These are phyloP conservation scores for Bubo bubo DNA, from an alignment of 2,113 vertebrate genomes.

Conservation along the genomic window DNA sequence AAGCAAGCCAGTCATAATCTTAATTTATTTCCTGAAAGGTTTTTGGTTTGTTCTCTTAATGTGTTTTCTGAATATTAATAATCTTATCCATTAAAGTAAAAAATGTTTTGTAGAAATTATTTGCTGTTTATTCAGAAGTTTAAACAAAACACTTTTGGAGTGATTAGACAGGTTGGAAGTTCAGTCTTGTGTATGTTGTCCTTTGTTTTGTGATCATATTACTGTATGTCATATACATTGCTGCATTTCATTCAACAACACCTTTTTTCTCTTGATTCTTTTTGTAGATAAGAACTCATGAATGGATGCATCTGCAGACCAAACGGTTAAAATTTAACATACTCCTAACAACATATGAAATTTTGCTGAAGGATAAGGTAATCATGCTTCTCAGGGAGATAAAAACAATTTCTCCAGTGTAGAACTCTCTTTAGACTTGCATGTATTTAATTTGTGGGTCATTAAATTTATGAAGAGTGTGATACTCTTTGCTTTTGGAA, in stretches of 20 bases:
- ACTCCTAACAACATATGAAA: constrained; percentile 95
- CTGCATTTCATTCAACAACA: neutral
- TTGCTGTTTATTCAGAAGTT: neutral
- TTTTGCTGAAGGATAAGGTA: constrained; percentile 98
- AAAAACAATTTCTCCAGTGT: neutral
- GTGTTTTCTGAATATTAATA: neutral
- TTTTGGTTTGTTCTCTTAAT: neutral
- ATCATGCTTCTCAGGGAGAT: neutral
- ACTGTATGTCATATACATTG: neutral
- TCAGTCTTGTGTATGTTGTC: neutral
- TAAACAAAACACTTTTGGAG: neutral
- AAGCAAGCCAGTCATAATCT: neutral
- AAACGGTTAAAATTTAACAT: constrained; percentile 97
- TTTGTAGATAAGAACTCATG: constrained; percentile 93
- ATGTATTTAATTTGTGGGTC: neutral
- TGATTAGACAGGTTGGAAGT: neutral
- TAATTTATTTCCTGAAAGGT: neutral
- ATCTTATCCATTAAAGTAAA: neutral
- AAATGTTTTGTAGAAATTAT: neutral
- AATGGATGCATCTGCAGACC: constrained; percentile 96
- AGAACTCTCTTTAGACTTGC: neutral
- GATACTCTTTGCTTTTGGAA: neutral
- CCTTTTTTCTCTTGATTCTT: neutral
- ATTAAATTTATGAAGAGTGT: neutral
- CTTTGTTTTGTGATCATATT: neutral